Percentiles rank a stretch among this genome's conserved stretches.
Evolutionary conservation across 2,888 invertebrate species (phyloP).

Genomic region (Epinotia ramella): DNA sequence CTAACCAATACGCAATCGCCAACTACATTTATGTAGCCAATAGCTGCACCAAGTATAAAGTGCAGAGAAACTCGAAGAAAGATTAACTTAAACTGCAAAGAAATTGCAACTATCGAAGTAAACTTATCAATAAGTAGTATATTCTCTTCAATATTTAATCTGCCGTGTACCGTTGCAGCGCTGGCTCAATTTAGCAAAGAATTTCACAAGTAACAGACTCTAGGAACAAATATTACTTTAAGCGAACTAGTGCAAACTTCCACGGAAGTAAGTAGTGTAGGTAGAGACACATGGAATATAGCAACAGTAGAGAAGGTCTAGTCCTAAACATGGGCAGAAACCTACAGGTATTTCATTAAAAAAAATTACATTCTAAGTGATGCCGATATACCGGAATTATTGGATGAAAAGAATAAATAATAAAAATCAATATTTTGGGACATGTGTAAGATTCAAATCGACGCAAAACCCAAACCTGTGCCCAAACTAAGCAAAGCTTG

Average conservation of each 20-base stretch:
- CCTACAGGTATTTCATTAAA: too few species aligned
- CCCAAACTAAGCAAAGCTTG: too few species aligned
- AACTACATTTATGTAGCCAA: too few species aligned
- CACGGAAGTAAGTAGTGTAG: not conserved
- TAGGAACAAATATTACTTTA: slow-evolving; percentile 28
- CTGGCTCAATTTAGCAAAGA: slow-evolving; percentile 17
- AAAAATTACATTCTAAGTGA: too few species aligned
- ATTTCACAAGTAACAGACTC: slow-evolving; percentile 8
- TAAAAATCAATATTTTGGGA: too few species aligned
- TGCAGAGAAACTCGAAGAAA: not conserved
- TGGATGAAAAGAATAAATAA: too few species aligned
- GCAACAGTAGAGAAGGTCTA: not conserved
- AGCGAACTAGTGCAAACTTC: slow-evolving; percentile 24
- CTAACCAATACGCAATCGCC: not conserved
- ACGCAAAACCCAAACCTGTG: too few species aligned
- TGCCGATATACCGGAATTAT: too few species aligned
- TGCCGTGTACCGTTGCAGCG: slow-evolving; percentile 9
- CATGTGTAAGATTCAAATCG: too few species aligned
- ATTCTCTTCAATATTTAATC: slow-evolving; percentile 21
- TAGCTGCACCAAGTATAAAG: not conserved
- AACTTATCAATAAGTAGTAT: slow-evolving; percentile 20
- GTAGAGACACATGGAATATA: not conserved
- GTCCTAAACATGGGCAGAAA: too few species aligned
- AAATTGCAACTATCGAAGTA: slow-evolving; percentile 15
- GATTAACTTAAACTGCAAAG: not conserved